These are phyloP conservation scores for Paralichthys olivaceus DNA, from an alignment of 2,113 vertebrate genomes.

Conservation along the genomic window DNA sequence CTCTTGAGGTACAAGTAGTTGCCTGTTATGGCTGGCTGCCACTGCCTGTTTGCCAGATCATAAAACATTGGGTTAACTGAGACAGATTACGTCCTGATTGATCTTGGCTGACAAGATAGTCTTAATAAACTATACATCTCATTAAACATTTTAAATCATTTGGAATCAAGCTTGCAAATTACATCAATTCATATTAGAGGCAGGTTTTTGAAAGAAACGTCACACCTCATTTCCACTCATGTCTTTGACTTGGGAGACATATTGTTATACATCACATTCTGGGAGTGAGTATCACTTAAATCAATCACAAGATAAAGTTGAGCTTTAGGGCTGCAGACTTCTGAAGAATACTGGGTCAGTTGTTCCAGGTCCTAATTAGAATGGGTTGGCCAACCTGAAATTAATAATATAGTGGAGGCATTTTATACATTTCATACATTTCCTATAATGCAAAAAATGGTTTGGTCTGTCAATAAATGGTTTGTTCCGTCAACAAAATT, in stretches of 20 bases:
- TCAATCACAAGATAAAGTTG: constrained; percentile 23
- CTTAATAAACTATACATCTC: neutral
- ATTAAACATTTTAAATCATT: constrained; percentile 6
- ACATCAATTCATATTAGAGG: constrained; percentile 18
- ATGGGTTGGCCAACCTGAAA: no score
- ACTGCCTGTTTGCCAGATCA: neutral
- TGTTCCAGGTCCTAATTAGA: no score
- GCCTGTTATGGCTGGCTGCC: neutral
- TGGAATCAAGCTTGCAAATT: constrained; percentile 18
- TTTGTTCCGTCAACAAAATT: no score
- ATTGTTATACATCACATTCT: constrained; percentile 18
- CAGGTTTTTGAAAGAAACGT: constrained; percentile 22
- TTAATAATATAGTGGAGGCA: no score
- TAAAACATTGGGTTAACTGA: neutral
- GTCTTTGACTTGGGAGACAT: constrained; percentile 3
- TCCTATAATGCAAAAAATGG: no score
- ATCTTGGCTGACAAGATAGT: constrained; percentile 13
- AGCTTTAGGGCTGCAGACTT: neutral
- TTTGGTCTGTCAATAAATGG: no score
- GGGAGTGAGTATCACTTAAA: neutral
- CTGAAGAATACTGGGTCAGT: no score
- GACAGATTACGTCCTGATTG: constrained; percentile 27
- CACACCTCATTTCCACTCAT: constrained; percentile 25
- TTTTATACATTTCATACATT: no score
- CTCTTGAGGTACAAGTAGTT: neutral